phyloP scores from a whole-genome alignment of 2,797 vertebrate genomes.

The Rhabdomys pumilio region DNA sequence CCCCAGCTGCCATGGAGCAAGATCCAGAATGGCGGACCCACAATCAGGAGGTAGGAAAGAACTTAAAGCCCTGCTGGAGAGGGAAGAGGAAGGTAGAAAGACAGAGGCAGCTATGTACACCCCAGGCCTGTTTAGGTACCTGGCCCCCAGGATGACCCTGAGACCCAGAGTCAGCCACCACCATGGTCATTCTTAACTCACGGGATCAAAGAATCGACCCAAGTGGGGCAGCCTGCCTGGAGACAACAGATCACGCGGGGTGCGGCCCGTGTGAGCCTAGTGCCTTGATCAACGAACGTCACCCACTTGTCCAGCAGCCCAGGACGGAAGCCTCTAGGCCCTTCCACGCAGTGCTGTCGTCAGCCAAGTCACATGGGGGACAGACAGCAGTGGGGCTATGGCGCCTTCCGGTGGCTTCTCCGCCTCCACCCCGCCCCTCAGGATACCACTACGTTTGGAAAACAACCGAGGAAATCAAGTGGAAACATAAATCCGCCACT shows the following conservation, averaged over 20 bases:
- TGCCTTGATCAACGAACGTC: constrained; percentile 66
- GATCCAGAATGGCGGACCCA: background rate
- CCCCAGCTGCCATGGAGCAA: background rate
- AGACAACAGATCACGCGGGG: constrained; percentile 43
- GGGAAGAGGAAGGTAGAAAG: background rate
- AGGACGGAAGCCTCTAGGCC: constrained; percentile 84
- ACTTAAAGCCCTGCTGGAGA: too few relatives aligned
- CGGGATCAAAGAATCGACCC: background rate
- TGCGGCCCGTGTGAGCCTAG: background rate
- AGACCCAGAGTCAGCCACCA: background rate
- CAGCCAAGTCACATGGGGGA: constrained; percentile 87
- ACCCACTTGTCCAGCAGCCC: constrained; percentile 33
- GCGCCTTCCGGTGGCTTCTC: constrained; percentile 75
- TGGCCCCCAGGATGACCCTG: background rate
- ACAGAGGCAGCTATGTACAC: too few relatives aligned
- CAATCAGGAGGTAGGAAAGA: background rate
- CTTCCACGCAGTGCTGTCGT: constrained; percentile 79
- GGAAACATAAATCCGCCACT: constrained; percentile 83
- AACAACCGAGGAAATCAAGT: constrained; percentile 88
- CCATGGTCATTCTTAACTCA: background rate
- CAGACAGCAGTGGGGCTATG: background rate
- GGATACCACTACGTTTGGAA: constrained; percentile 82
- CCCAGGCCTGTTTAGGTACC: background rate
- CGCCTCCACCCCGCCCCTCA: constrained; percentile 61
- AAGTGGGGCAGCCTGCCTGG: background rate